Base-by-base conservation (phyloP, 92 coral and sea anemone genomes). In the Bergia puertoricense region DNA sequence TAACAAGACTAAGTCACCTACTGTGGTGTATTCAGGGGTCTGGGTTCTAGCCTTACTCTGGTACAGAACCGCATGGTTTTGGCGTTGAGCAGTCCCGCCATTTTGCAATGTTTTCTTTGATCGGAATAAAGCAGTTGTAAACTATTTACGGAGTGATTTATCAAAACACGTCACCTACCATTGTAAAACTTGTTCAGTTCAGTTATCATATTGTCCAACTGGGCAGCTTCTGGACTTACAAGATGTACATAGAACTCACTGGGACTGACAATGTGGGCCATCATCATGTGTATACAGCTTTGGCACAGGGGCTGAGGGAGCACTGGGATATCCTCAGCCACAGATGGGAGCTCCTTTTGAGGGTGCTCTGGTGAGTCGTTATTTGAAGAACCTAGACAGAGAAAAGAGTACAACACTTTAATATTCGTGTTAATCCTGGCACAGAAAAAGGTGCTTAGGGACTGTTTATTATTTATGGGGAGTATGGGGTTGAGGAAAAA, bases 161-260 rank as follows among this genome's bases (percentile, higher is more conserved):
- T 30, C 30, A 59, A 1, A 59, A 16, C 5, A 22, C 79, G 2
- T 30, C 43, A 88, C 93, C 14, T 88, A 96, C 98, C 92, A 89
- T 93, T 80, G 72, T 96, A 97, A 76, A 89, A 86, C 86, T 90
- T 88, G 88, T 95, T 93, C 72, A 97, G 84, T 30, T 97, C 98
- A 45, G 62, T 90, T 92, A 93, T 95, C 83, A 97, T 80, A 43
- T 81, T 89, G 81, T 93, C 96, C 68, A 97, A 90, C 62, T 86
- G 90, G 0, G 92, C 97, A 14, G 98, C 99, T 78, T 97, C 99
- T 46, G 95, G 93, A 66, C 98, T 94, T 65, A 95, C 94, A 46
- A 95, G 93, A 89, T 97, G 98, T 44, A 97, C 98, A 59, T 94
- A 97, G 90, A 95, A 95, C 93, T 97, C 94, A 79, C 94, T 93